A percentile compares a stretch with the other conserved stretches of the same genome.
These are phyloP conservation scores for Microcebus jonahi DNA, from an alignment of 2,113 vertebrate genomes.

Conservation along the genomic window DNA sequence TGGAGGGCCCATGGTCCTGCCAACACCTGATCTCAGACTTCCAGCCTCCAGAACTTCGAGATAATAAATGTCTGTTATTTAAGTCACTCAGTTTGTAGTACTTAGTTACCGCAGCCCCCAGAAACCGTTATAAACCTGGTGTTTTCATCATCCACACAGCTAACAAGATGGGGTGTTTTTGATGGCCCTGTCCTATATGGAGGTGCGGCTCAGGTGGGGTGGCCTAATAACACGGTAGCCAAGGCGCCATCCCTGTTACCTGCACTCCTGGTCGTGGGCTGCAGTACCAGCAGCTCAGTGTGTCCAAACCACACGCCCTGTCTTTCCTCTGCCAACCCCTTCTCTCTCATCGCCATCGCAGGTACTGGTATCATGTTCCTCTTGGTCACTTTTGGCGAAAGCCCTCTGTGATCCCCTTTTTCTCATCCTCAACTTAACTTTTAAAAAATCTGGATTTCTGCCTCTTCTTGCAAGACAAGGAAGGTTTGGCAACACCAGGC, in stretches of 20 bases:
- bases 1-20: not conserved
- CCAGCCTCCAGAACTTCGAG: not conserved
- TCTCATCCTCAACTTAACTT: not conserved
- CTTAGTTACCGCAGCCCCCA: not conserved
- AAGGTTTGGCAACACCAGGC: not conserved
- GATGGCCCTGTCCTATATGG: not conserved
- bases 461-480: not conserved
- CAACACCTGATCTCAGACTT: not conserved
- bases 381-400: not conserved
- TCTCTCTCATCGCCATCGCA: not conserved
- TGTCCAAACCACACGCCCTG: accelerated
- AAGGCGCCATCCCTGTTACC: not conserved
- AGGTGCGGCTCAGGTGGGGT: not conserved
- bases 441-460: not conserved
- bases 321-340: not conserved
- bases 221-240: not conserved
- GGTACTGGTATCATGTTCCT: not conserved
- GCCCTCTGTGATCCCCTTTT: not conserved
- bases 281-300: not conserved
- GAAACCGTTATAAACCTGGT: not conserved
- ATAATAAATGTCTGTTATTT: not conserved
- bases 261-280: not conserved
- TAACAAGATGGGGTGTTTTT: not conserved
- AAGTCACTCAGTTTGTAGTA: not conserved
- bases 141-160: not conserved